Evolutionary conservation across 2,113 vertebrate genomes (phyloP), one percentile per base, ranked within the genome.

Genomic region (Hyla sarda): DNA sequence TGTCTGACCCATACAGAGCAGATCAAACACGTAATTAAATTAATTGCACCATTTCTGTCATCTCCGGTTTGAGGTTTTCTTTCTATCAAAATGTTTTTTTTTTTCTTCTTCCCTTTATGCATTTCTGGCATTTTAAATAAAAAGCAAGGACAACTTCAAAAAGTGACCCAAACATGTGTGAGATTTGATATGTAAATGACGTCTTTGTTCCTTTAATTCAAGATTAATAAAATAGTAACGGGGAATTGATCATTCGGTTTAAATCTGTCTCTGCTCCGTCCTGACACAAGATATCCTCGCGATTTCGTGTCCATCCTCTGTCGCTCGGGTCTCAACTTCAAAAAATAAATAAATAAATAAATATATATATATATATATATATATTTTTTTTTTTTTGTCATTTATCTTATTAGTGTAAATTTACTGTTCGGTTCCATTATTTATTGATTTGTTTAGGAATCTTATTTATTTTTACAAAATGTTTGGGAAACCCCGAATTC

Each of bases 1-100:
- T 41, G 14, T 75, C 28, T 74, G 82, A 84, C 82, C 52, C 19
- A 74, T 48, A 56, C 41, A 60, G 71, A 60, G 48, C n/a, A 74
- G 82, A 84, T 84, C 69, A 84, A 84, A 84, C 52, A 75, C 32
- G 5, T 84, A 84, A 84, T 84, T 84, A 84, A 84, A 73, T 84
- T 84, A 75, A 84, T 73, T 74, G 71, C 71, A 60, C 71, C 54
- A 58, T 60, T 58, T 52, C 82, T 19, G 52, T 56, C 82, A 75
- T 52, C 67, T 74, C 52, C 28, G 37, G 30, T 84, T 84, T 41
- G 50, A 60, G 52, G 47, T 75, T 30, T 12, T 74, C 73, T 73
- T 83, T 84, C 69, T 25, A 75, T 75, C 12, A 75, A 83, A 56
- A 47, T 58, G 16, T 32, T 37, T 21, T 65, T 37, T 34, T 47